Conservation (phyloP, 2,888 invertebrate genomes). For the Tyria jacobaeae region DNA sequence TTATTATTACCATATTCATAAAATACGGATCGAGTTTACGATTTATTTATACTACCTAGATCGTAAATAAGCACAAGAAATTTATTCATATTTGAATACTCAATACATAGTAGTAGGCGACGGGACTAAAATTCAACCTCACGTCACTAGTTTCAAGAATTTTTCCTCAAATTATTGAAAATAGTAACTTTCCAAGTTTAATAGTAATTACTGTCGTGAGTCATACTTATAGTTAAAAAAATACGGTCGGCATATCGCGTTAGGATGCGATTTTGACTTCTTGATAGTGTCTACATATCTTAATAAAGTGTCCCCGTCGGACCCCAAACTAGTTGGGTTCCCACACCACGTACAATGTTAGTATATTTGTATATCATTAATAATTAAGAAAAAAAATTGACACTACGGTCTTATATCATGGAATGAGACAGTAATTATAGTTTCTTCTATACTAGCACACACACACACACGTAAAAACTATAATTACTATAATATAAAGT, state of each 20-base stretch:
- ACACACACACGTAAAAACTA: neutral
- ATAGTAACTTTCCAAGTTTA: neutral
- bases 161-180: too few species aligned
- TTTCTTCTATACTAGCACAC: too few species aligned
- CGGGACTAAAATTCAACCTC: too few species aligned
- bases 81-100: too few species aligned
- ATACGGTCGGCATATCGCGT: neutral
- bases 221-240: neutral
- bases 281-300: constrained; percentile 4
- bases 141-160: too few species aligned
- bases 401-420: too few species aligned
- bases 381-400: too few species aligned
- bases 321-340: neutral
- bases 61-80: neutral
- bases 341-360: neutral
- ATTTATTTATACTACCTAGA: neutral
- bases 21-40: constrained; percentile 49
- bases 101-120: too few species aligned
- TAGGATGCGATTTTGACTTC: constrained; percentile 2
- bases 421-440: too few species aligned
- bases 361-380: too few species aligned
- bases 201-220: neutral
- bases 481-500: too few species aligned
- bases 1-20: constrained; percentile 68
- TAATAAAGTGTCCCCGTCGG: constrained; percentile 1